Base-by-base conservation (phyloP, 2,888 invertebrate species). In the Dermolepida albohirtum region DNA sequence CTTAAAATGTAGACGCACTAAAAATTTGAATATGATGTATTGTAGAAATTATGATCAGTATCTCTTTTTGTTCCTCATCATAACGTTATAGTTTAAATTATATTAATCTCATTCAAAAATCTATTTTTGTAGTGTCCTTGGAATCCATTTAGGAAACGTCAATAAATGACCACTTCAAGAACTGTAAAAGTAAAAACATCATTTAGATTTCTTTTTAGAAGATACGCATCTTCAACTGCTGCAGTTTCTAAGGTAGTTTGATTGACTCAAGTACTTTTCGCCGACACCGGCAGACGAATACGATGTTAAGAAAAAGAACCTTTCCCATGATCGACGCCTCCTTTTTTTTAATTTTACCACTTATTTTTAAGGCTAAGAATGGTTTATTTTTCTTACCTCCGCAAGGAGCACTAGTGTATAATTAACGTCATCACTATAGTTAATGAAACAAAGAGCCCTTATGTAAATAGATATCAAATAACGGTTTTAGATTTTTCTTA, bases 211-310 rank as follows among this genome's bases (percentile, higher is more conserved):
- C 64, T 14, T 27, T 59, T 59, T 52, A 51, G 50, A 52, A 71
- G 71, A 71, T 71, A 71, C 57, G 65, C 57, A 71, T 71, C 71
- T 70, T 50, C 29, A 44, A 52, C 64, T 54, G 22, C 52, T 59
- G 66, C 62, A 59, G 62, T 66, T 62, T 52, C 66, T 63, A 63
- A 55, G 66, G 62, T 50, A 41, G 68, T 71, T 70, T 71, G 71
- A 71, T 69, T 66, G 71, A 71, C 68, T 71, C 69, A 67, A 71
- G 71, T 69, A 67, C 67, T 70, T 67, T 64, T 67, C 17, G 44
- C 52, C 51, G 64, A 27, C 51, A 50, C 65, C 41, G 22, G 39
- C 41, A 17, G 22, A 22, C 39, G 43, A 57, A 27, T 43, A 39
- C 17, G 14, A 43, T 27, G 27, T 34, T 49, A 17, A 55, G n/a